phyloP scores from a whole-genome alignment of 2,888 invertebrate species.

The Heliconius aoede region DNA sequence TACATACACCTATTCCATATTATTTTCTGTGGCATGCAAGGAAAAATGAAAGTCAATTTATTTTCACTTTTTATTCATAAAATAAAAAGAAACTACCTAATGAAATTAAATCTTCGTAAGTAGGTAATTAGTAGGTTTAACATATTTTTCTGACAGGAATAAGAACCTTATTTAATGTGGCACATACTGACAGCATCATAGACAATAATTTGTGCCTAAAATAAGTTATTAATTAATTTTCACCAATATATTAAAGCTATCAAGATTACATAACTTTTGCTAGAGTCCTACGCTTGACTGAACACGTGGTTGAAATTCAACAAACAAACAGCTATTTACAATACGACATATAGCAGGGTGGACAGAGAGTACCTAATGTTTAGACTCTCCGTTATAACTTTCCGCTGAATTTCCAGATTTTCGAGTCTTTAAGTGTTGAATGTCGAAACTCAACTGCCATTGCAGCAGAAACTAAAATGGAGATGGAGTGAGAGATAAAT shows the following conservation, averaged over 20 bases:
- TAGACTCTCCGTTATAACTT: too few relatives aligned
- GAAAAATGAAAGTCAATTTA: too few relatives aligned
- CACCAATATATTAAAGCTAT: conserved; percentile 3
- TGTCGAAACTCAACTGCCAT: too few relatives aligned
- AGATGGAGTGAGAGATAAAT: too few relatives aligned
- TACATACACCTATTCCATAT: neutral
- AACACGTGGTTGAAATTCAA: conserved; percentile 2
- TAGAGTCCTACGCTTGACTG: neutral
- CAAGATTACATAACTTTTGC: neutral
- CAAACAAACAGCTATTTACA: conserved; percentile 3
- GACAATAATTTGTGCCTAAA: neutral
- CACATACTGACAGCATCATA: neutral
- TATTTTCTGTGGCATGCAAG: too few relatives aligned
- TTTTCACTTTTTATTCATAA: too few relatives aligned
- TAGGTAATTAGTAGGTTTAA: neutral
- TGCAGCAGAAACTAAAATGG: too few relatives aligned
- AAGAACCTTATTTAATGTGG: neutral
- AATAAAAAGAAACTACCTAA: too few relatives aligned
- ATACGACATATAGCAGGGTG: neutral
- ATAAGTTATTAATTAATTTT: conserved; percentile 3
- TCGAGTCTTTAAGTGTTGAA: too few relatives aligned
- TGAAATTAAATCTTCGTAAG: too few relatives aligned
- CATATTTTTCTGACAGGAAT: neutral
- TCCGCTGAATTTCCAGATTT: too few relatives aligned
- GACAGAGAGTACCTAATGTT: too few relatives aligned